Base-by-base conservation (phyloP, 1,140 invertebrate species). In the Arion vulgaris region DNA sequence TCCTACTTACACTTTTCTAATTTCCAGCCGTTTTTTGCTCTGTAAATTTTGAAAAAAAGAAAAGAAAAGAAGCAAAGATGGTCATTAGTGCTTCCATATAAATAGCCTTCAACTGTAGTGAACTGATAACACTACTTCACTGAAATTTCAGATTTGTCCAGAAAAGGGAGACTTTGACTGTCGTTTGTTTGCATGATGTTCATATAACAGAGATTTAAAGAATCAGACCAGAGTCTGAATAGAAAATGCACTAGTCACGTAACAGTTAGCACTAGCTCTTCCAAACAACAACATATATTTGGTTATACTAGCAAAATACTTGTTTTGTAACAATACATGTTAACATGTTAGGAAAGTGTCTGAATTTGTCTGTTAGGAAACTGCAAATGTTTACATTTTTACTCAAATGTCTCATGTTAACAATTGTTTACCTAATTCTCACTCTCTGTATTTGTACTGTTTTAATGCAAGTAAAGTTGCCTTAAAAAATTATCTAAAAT, bases 21-120 rank as follows among this genome's bases (percentile, higher is more conserved):
- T 87, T 84, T 88, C 88, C 83, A 88, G 83, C 66, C 88, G 80
- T 85, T 88, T 88, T 84, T 85, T 86, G 83, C 88, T 88, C 88
- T 88, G 88, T 78, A 88, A 87, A 83, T 73, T 80, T 83, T 82
- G 80, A 83, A 34, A 82, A 77, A 84, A 85, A n/a, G n/a, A 77
- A 53, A 83, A 79, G 82, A 73, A 80, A 82, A 83, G 81, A 83
- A 74, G 71, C 80, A 81, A 81, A 74, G 68, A 41, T 39, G 26
- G n/a, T 41, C 71, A 73, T 66, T 66, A 66, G 62, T 66, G 32
- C 32, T 32, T 41, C 13, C 19, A 1, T 23, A 73, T 73, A n/a
- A 28, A 39, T 41, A 26, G 26, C 71, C 71, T 38, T 72, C 69
- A 15, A 34, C 34, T 41, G 41, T 39, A 73, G 41, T 38, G 38